Evolutionary conservation across 2,888 invertebrate species (phyloP).

Genomic region (Drosophila mulleri): DNA sequence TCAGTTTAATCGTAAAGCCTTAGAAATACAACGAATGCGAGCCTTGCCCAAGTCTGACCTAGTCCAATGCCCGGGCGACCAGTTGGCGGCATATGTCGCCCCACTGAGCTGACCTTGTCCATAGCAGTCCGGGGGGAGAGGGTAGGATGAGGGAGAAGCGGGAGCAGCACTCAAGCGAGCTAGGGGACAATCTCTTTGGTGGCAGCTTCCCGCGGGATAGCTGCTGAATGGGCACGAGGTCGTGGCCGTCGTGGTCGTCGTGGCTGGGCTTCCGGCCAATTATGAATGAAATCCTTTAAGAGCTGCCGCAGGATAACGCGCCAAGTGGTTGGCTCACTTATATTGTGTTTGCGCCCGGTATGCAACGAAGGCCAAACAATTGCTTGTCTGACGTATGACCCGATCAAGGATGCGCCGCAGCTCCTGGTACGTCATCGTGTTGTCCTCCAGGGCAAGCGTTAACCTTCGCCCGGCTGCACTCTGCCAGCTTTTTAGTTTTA

Average conservation of each 20-base stretch:
- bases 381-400: constrained; percentile 56
- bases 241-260: constrained; percentile 61
- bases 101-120: constrained; percentile 13
- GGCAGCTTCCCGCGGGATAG: constrained; percentile 55
- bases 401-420: constrained; percentile 64
- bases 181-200: constrained; percentile 16
- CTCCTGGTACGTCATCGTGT: constrained; percentile 63
- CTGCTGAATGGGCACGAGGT: constrained; percentile 62
- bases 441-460: constrained; percentile 68
- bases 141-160: not conserved
- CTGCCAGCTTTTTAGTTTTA: constrained; percentile 32
- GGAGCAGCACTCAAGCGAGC: constrained; percentile 25
- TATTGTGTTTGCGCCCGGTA: constrained; percentile 7
- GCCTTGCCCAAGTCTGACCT: constrained; percentile 19
- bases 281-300: constrained; percentile 74
- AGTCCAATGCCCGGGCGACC: constrained; percentile 24
- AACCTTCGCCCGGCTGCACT: constrained; percentile 65
- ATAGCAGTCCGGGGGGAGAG: not conserved
- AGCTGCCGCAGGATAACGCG: constrained; percentile 26
- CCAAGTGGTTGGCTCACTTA: constrained; percentile 5
- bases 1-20: not conserved
- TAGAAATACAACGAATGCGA: not conserved
- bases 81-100: constrained; percentile 11
- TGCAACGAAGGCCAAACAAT: constrained; percentile 35
- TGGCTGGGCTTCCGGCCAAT: constrained; percentile 63